Evolutionary conservation across 2,797 vertebrate species (phyloP).

Genomic region (Gambelia wislizenii): DNA sequence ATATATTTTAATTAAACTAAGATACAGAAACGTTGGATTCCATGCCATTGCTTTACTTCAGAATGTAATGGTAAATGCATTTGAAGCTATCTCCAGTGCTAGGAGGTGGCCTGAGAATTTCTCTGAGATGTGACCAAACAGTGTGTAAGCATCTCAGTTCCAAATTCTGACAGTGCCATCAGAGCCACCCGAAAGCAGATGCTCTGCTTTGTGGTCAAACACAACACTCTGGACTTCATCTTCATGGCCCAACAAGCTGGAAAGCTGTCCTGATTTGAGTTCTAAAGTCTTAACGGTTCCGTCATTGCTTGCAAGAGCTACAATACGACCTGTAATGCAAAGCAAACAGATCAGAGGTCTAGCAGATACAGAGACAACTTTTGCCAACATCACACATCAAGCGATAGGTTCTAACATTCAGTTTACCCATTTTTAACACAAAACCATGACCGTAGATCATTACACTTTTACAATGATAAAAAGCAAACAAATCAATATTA

Average conservation of each 20-base stretch:
- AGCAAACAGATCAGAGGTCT: not conserved
- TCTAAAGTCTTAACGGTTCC: slow-evolving; percentile 80
- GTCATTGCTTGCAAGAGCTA: slow-evolving; percentile 83
- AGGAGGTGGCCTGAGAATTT: not conserved
- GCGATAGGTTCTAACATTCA: not conserved
- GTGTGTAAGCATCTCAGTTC: slow-evolving; percentile 46
- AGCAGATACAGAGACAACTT: not conserved
- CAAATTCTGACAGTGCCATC: slow-evolving; percentile 77
- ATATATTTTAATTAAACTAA: slow-evolving; percentile 58
- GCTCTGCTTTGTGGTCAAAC: slow-evolving; percentile 77
- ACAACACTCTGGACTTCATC: slow-evolving; percentile 76
- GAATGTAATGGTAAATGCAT: slow-evolving; percentile 3
- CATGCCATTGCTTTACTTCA: slow-evolving; percentile 8
- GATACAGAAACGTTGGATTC: slow-evolving; percentile 19
- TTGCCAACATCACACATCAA: not conserved
- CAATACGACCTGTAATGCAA: slow-evolving; percentile 70
- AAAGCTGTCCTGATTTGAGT: slow-evolving; percentile 72
- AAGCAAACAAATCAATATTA: slow-evolving; percentile 52
- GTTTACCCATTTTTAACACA: not conserved
- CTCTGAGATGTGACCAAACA: not conserved
- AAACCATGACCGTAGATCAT: slow-evolving; percentile 38
- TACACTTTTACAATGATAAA: slow-evolving; percentile 40
- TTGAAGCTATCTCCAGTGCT: not conserved
- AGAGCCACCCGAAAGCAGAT: slow-evolving; percentile 80
- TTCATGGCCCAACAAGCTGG: slow-evolving; percentile 75